phyloP scores from a whole-genome alignment of 2,113 vertebrate species.

The Girardinichthys multiradiatus region DNA sequence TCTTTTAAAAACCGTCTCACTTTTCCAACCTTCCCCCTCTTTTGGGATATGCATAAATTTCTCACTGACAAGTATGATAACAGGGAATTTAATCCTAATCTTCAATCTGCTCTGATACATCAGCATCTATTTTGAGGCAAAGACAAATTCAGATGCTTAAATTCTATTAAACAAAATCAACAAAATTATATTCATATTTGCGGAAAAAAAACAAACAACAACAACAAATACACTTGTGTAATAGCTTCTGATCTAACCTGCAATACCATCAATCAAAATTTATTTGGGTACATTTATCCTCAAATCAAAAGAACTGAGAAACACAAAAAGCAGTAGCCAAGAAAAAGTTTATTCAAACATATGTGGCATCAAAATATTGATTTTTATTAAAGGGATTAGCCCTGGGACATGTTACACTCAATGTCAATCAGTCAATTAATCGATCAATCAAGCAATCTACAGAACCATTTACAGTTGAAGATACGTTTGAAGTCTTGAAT shows the following conservation, averaged over 20 bases:
- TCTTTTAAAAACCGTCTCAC: constrained; percentile 84
- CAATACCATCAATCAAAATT: not conserved
- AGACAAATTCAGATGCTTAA: not conserved
- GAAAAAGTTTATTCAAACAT: constrained; percentile 45
- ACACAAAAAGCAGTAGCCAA: not conserved
- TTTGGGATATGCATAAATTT: constrained; percentile 67
- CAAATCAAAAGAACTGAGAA: no score
- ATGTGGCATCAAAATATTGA: constrained; percentile 48
- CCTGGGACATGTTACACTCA: no score
- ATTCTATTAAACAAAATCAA: not conserved
- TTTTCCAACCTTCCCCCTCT: constrained; percentile 80
- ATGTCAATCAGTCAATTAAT: no score
- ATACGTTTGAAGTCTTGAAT: no score
- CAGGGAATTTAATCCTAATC: constrained; percentile 80
- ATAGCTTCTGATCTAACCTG: not conserved
- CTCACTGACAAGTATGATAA: constrained; percentile 78
- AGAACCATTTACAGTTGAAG: no score
- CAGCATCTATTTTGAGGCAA: constrained; percentile 4
- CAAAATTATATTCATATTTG: not conserved
- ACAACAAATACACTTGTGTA: not conserved
- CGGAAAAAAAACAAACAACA: not conserved
- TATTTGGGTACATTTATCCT: no score
- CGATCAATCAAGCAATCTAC: no score
- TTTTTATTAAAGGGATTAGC: constrained; percentile 56
- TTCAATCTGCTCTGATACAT: constrained; percentile 12